Base-by-base conservation (phyloP, 2,888 invertebrate genomes). In the Xylophagus ater region DNA sequence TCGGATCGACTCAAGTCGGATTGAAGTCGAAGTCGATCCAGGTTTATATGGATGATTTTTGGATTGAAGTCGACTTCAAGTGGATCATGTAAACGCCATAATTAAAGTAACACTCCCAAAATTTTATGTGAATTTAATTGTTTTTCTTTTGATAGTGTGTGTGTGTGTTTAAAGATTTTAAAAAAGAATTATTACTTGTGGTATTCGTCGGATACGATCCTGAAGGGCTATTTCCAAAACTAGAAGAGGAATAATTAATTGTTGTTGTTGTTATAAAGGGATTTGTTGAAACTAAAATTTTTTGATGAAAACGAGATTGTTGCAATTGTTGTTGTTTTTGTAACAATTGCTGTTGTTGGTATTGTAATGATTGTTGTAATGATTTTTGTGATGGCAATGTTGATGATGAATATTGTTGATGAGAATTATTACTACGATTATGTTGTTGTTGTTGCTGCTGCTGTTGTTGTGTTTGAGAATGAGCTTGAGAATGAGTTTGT, bases 271-370 rank as follows among this genome's bases (percentile, higher is more conserved):
- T 62, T 49, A 65, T 60, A 44, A 65, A 64, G 38, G 65, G 65
- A 57, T 64, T 64, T 43, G 64, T 62, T n/a, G 65, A 59, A 35
- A 62, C 62, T 50, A 63, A 58, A 47, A 63, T 64, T 52, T 64
- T 64, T 50, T 64, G 64, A 45, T 64, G 64, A 35, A 58, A 60
- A 49, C 60, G 44, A 8, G 31, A 34, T 25, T 41, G 34, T 20
- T 38, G 38, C 18, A 37, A 37, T 38, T 44, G 26, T n/a, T 6
- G 5, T 29, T 43, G 47, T 36, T 40, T 47, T 31, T 41, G 53
- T 32, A 42, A 48, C 41, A 45, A 49, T 35, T 23, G 29, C 19
- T 30, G 34, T 17, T 34, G 26, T 25, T 32, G 26, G 12, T 32
- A 19, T 32, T 32, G 21, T 4, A 54, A 53, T 49, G 53, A 50